phyloP scores from a whole-genome alignment of 1,140 invertebrate species.

The Drosophila elegans region DNA sequence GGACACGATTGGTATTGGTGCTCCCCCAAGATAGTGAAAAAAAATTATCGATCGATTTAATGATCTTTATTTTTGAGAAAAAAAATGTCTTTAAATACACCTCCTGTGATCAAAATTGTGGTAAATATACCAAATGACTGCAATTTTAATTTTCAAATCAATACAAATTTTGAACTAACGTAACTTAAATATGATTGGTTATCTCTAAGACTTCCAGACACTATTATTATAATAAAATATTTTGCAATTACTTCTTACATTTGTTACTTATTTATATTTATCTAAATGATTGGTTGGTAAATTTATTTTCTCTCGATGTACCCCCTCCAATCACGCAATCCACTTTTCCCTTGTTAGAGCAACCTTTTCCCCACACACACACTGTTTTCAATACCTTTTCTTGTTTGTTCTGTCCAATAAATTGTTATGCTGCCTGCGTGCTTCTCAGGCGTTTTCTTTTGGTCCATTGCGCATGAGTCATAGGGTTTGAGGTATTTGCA shows the following conservation, averaged over 20 bases:
- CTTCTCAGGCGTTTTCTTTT: slow-evolving; percentile 58
- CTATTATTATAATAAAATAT: neutral
- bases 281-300: neutral
- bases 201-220: too few relatives aligned
- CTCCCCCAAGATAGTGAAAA: slow-evolving; percentile 1
- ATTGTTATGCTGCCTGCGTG: slow-evolving; percentile 72
- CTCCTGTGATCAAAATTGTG: too few relatives aligned
- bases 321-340: slow-evolving; percentile 4
- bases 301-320: neutral
- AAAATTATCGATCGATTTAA: neutral
- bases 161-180: too few relatives aligned
- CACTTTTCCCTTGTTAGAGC: slow-evolving; percentile 23
- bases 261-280: neutral
- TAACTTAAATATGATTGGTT: too few relatives aligned
- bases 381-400: slow-evolving; percentile 33
- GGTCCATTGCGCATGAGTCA: slow-evolving; percentile 78
- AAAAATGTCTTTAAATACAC: too few relatives aligned
- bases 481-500: slow-evolving; percentile 48
- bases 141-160: too few relatives aligned
- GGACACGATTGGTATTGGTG: slow-evolving; percentile 42
- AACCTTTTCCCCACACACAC: neutral
- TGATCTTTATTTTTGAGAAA: neutral
- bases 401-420: slow-evolving; percentile 63
- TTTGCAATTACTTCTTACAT: neutral
- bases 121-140: too few relatives aligned